phyloP scores from a whole-genome alignment of 64 coral and sea anemone genomes.

The Montipora sp. region DNA sequence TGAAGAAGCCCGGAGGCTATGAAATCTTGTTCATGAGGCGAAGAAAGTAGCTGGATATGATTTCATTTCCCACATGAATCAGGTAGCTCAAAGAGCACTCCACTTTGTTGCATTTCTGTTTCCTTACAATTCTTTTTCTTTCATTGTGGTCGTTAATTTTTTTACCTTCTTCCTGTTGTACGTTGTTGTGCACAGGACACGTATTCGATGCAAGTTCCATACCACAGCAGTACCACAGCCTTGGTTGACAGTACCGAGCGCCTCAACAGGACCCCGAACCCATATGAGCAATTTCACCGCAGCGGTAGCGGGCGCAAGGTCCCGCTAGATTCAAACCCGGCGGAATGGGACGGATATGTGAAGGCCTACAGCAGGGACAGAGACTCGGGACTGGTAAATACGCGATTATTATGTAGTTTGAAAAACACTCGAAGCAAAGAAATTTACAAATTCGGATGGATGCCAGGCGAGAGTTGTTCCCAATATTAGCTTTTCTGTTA shows the following conservation, averaged over 20 bases:
- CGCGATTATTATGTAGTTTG: not conserved
- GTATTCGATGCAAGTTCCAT: constrained; percentile 51
- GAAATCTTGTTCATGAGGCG: no score
- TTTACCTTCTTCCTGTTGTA: not conserved
- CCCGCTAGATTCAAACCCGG: constrained; percentile 55
- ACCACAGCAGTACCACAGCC: constrained; percentile 69
- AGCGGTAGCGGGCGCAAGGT: constrained; percentile 71
- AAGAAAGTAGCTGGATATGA: no score
- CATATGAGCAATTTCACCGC: not conserved
- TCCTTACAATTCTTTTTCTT: not conserved
- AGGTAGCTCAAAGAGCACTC: not conserved
- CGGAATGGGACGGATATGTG: constrained; percentile 73
- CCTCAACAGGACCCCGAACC: constrained; percentile 38
- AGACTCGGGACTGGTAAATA: constrained; percentile 79
- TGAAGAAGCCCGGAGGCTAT: no score
- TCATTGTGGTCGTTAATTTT: not conserved
- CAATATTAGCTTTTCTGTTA: no score
- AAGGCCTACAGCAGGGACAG: constrained; percentile 64
- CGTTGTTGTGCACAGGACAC: constrained; percentile 37
- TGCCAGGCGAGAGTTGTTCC: no score
- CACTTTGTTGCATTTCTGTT: not conserved
- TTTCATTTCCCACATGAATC: no score
- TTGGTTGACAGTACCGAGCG: constrained; percentile 77
- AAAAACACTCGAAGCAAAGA: no score
- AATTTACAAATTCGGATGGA: no score